phyloP scores from a whole-genome alignment of 2,888 invertebrate species.

The Metopia argyrocephala region DNA sequence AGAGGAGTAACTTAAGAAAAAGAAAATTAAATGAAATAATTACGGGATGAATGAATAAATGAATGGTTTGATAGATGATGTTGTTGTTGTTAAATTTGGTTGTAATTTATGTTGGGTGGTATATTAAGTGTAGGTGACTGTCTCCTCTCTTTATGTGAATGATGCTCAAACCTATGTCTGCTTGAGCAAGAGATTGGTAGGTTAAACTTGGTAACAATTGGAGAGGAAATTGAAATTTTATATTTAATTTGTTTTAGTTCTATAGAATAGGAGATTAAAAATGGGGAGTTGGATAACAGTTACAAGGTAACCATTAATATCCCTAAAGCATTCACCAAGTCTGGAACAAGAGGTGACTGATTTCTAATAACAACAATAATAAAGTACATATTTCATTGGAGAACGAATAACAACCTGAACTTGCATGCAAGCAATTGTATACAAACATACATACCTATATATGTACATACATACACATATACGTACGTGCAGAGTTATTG shows the following conservation, averaged over 20 bases:
- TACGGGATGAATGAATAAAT: constrained; percentile 52
- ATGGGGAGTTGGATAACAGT: no score
- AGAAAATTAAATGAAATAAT: constrained; percentile 57
- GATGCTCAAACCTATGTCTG: neutral
- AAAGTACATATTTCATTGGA: constrained; percentile 45
- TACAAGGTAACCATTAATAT: no score
- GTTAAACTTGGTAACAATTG: constrained; percentile 56
- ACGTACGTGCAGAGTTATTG: no score
- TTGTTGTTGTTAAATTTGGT: neutral
- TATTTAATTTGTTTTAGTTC: no score
- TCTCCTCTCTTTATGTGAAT: constrained; percentile 5
- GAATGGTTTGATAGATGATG: constrained; percentile 54
- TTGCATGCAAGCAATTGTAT: neutral
- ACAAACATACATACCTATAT: neutral
- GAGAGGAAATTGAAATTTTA: no score
- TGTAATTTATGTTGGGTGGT: neutral
- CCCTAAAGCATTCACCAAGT: constrained; percentile 30
- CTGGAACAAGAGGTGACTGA: constrained; percentile 59
- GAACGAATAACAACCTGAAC: constrained; percentile 46
- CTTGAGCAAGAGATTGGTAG: constrained; percentile 10
- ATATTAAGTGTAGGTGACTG: constrained; percentile 48
- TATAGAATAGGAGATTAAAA: no score
- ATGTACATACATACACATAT: no score
- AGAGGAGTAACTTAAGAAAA: constrained; percentile 5
- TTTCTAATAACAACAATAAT: constrained; percentile 32